phyloP scores from a whole-genome alignment of 1,140 invertebrate genomes.

The Dendrolimus punctatus region DNA sequence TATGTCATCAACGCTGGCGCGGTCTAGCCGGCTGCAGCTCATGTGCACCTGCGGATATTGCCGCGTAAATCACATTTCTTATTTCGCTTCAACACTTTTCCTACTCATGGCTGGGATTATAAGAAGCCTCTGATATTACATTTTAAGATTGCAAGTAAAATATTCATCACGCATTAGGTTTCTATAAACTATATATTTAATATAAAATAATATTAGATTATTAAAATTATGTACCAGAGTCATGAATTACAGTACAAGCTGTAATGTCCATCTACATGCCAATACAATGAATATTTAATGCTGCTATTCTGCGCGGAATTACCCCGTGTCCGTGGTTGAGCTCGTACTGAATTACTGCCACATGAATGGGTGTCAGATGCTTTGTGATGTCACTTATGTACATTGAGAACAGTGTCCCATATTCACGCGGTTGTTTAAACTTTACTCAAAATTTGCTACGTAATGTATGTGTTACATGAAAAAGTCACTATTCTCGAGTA shows the following conservation, averaged over 20 bases:
- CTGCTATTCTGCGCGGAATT: slow-evolving; percentile 53
- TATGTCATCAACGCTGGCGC: slow-evolving; percentile 12
- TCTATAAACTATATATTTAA: too few species aligned
- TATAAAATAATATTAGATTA: too few species aligned
- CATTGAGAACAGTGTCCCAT: too few species aligned
- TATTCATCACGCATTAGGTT: too few species aligned
- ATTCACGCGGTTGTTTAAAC: too few species aligned
- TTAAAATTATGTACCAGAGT: background rate
- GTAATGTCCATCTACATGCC: slow-evolving; percentile 57
- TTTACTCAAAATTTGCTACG: too few species aligned
- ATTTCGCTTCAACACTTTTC: slow-evolving; percentile 53
- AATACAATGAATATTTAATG: slow-evolving; percentile 66
- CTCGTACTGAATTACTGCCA: slow-evolving; percentile 52
- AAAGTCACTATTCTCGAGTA: too few species aligned
- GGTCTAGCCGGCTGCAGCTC: slow-evolving; percentile 35
- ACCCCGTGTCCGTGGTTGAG: slow-evolving; percentile 49
- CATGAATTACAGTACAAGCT: slow-evolving; percentile 29
- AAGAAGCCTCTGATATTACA: too few species aligned
- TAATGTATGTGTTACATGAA: too few species aligned
- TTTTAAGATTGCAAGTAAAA: too few species aligned
- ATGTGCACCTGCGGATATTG: slow-evolving; percentile 62
- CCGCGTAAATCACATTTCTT: slow-evolving; percentile 64
- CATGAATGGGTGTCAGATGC: slow-evolving; percentile 35
- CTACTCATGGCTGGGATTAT: slow-evolving; percentile 22
- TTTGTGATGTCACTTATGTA: slow-evolving; percentile 22